Evolutionary conservation across 2,797 vertebrate genomes (phyloP).

Genomic region (Paratrypauchen microcephalus): DNA sequence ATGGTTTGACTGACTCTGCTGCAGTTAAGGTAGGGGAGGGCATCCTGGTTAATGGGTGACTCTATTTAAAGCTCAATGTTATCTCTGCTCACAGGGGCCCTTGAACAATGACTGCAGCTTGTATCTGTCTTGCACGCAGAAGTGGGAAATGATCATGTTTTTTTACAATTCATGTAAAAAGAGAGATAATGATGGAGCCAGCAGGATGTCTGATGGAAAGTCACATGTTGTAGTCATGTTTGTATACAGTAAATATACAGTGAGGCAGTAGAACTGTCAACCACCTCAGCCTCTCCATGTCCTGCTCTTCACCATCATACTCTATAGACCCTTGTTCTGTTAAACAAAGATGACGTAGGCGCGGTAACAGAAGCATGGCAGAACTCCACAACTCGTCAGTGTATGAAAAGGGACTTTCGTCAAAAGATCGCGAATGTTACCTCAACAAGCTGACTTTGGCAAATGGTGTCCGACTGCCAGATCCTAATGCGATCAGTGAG

Average conservation of each 20-base stretch:
- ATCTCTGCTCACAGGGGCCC: slow-evolving; percentile 36
- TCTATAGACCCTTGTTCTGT: no score
- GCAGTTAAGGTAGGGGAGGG: not conserved
- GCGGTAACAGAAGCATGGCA: no score
- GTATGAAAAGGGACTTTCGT: no score
- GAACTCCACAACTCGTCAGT: no score
- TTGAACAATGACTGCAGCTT: slow-evolving; percentile 33
- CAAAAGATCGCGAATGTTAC: no score
- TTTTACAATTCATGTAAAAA: not conserved
- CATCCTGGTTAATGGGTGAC: slow-evolving; percentile 20
- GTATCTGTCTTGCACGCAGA: not conserved
- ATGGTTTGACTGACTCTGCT: not conserved
- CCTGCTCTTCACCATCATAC: no score
- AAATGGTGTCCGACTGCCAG: no score
- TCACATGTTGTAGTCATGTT: not conserved
- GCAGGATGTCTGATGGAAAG: not conserved
- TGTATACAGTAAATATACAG: not conserved
- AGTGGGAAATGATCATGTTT: not conserved
- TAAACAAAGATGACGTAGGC: no score
- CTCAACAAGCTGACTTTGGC: no score
- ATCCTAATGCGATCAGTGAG: no score
- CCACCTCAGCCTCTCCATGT: no score
- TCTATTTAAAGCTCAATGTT: slow-evolving; percentile 35
- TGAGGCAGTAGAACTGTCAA: no score
- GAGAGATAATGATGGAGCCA: not conserved